phyloP scores from a whole-genome alignment of 1,140 invertebrate genomes.

The Leptinotarsa lineolata region DNA sequence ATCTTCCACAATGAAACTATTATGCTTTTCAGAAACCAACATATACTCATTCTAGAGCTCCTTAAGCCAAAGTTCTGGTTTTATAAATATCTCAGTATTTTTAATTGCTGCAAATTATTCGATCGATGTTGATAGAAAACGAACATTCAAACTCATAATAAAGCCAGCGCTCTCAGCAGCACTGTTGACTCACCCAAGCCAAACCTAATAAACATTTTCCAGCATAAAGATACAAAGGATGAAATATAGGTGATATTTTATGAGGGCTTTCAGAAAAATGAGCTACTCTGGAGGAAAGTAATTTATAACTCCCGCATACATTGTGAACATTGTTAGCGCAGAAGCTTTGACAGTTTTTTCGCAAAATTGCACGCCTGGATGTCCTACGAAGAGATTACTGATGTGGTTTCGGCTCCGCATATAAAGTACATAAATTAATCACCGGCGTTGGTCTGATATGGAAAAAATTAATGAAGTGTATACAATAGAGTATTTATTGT shows the following conservation, averaged over 20 bases:
- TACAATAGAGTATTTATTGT: background rate
- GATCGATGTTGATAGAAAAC: too few species aligned
- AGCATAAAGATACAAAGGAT: conserved; percentile 3
- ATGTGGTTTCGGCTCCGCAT: background rate
- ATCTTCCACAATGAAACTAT: too few species aligned
- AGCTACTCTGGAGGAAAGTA: background rate
- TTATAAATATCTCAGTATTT: too few species aligned
- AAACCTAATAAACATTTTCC: background rate
- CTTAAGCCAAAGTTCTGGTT: too few species aligned
- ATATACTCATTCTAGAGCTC: too few species aligned
- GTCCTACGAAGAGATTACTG: background rate
- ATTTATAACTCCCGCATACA: background rate
- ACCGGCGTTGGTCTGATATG: background rate
- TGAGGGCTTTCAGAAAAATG: background rate
- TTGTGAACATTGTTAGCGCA: background rate
- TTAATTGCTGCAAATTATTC: too few species aligned
- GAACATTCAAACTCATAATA: too few species aligned
- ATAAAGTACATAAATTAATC: background rate
- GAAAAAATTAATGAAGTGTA: background rate
- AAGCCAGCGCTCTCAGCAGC: too few species aligned
- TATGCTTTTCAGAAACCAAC: too few species aligned
- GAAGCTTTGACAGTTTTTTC: conserved; percentile 8
- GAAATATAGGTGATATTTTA: background rate
- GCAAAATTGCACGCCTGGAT: background rate
- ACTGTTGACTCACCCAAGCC: too few species aligned